Conservation (phyloP, 2,113 vertebrate species). For the Rostratula benghalensis region DNA sequence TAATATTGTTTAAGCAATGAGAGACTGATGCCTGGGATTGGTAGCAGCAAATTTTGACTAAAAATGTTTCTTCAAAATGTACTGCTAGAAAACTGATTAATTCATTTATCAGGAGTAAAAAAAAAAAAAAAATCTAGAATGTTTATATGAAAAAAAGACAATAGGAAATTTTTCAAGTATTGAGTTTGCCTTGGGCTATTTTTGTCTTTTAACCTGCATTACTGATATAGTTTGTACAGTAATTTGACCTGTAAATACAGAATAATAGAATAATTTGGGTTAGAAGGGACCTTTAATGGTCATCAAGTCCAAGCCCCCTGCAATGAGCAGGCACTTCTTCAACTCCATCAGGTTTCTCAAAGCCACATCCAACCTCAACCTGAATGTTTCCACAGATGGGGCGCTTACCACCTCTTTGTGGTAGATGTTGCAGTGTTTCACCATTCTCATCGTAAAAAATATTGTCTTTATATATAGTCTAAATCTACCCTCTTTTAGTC, state of each 20-base stretch:
- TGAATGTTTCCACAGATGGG: not conserved
- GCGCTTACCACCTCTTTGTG: not conserved
- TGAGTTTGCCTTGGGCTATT: not conserved
- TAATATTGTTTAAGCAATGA: not conserved
- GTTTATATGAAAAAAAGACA: not conserved
- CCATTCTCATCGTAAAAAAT: not conserved
- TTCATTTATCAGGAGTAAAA: not conserved
- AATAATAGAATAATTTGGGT: not conserved
- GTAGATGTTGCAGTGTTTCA: not conserved
- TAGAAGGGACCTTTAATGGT: not conserved
- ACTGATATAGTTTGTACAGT: not conserved
- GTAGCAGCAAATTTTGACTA: not conserved
- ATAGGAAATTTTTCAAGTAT: not conserved
- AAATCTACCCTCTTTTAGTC: not conserved
- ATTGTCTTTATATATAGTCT: not conserved
- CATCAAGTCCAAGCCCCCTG: not conserved
- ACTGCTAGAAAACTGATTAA: not conserved
- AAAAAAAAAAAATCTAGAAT: not conserved
- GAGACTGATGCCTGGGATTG: not conserved
- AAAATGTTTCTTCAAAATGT: not conserved
- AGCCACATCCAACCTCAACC: not conserved
- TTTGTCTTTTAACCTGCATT: conserved; percentile 23
- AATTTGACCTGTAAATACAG: not conserved
- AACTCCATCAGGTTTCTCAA: not conserved
- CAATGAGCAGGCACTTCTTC: not conserved